Evolutionary conservation across 2,797 vertebrate genomes (phyloP).

Genomic region (Lacerta bilineata): DNA sequence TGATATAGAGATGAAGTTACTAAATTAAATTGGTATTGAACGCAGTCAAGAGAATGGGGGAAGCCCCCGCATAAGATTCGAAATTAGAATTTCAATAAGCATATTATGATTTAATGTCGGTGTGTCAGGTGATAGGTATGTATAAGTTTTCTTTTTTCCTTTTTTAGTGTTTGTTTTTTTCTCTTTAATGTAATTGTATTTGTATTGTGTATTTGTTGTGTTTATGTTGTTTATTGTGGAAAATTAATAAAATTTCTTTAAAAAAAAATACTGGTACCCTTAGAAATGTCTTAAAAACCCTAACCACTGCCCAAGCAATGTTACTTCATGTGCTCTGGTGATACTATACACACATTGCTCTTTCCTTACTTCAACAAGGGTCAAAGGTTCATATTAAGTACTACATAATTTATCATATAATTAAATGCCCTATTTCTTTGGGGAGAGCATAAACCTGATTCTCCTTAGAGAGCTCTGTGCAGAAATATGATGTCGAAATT

Average conservation of each 20-base stretch:
- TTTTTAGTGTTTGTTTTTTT: too few species aligned
- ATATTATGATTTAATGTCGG: too few species aligned
- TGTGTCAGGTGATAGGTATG: too few species aligned
- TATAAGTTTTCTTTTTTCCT: too few species aligned
- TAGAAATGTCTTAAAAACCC: constrained; percentile 77
- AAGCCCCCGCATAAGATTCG: too few species aligned
- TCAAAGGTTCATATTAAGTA: constrained; percentile 84
- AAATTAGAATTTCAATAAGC: too few species aligned
- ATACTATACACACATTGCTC: constrained; percentile 79
- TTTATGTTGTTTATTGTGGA: too few species aligned
- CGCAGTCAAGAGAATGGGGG: too few species aligned
- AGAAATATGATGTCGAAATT: constrained; percentile 84
- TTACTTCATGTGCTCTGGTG: constrained; percentile 81
- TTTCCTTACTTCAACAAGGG: constrained; percentile 76
- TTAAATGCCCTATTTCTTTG: constrained; percentile 82
- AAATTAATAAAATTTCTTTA: constrained; percentile 12
- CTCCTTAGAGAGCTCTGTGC: constrained; percentile 83
- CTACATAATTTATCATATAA: constrained; percentile 87
- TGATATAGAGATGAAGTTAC: too few species aligned
- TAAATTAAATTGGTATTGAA: too few species aligned
- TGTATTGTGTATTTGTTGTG: too few species aligned
- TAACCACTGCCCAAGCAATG: constrained; percentile 58
- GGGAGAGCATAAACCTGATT: constrained; percentile 81
- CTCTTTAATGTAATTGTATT: too few species aligned
- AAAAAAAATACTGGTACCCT: constrained; percentile 78